Percentiles rank a stretch among this genome's conserved stretches.
Evolutionary conservation across 2,797 vertebrate species (phyloP).

Genomic region (Channa striata): DNA sequence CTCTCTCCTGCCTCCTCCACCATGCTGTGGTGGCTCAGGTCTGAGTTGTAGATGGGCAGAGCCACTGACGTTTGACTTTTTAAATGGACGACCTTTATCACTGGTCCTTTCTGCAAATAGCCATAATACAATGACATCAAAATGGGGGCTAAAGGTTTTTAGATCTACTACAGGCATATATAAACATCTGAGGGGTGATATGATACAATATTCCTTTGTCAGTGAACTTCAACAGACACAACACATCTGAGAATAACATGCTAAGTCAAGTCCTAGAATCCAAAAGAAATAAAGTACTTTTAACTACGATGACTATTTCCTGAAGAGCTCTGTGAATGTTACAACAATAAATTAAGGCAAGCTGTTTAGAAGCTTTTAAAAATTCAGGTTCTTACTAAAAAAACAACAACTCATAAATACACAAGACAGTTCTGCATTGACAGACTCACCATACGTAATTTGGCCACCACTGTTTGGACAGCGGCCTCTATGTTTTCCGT

Average conservation of each 20-base stretch:
- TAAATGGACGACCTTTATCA: constrained; percentile 93
- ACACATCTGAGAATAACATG: too few species aligned
- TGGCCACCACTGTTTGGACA: constrained; percentile 78
- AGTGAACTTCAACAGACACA: too few species aligned
- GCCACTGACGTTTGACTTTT: constrained; percentile 91
- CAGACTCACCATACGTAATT: constrained; percentile 85
- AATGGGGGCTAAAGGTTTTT: background rate
- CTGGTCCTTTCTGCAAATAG: constrained; percentile 86
- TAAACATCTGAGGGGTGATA: background rate
- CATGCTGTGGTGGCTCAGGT: constrained; percentile 72
- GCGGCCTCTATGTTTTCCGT: constrained; percentile 86
- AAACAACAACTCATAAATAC: too few species aligned
- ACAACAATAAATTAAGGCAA: too few species aligned
- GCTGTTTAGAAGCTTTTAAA: too few species aligned
- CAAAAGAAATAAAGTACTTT: too few species aligned
- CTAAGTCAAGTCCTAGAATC: too few species aligned
- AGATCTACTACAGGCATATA: background rate
- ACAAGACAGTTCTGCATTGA: background rate
- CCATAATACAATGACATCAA: background rate
- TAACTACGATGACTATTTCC: too few species aligned
- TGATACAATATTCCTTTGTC: background rate
- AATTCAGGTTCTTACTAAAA: too few species aligned
- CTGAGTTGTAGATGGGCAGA: constrained; percentile 91
- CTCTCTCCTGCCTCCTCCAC: constrained; percentile 53
- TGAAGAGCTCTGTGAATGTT: too few species aligned